Percentiles rank a stretch among this genome's conserved stretches.
These are phyloP conservation scores for Hippocampus abdominalis DNA, from an alignment of 2,113 vertebrate genomes.

Conservation along the genomic window DNA sequence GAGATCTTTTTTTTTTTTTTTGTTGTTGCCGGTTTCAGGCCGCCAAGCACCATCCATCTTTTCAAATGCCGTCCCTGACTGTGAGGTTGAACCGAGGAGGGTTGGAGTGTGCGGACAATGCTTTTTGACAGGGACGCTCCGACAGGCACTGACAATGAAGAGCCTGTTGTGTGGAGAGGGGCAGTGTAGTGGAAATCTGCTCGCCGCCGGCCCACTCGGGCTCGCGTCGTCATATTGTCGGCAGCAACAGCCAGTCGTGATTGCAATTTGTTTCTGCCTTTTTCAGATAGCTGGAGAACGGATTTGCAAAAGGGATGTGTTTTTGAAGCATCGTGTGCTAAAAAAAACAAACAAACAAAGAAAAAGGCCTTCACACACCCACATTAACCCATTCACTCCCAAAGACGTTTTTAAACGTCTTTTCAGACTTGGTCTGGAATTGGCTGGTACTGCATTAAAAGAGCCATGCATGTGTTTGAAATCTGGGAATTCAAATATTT, in stretches of 20 bases:
- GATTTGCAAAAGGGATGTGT: not conserved
- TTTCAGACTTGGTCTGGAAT: too few species aligned
- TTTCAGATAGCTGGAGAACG: not conserved
- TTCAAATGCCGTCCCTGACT: slow-evolving; percentile 38
- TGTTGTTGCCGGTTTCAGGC: slow-evolving; percentile 13
- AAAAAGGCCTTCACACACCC: too few species aligned
- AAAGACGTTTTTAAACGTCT: too few species aligned
- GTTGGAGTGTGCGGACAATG: slow-evolving; percentile 40
- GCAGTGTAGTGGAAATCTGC: slow-evolving; percentile 40
- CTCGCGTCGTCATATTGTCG: slow-evolving; percentile 26
- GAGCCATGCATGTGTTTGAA: not conserved
- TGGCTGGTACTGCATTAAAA: not conserved
- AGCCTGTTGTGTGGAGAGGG: slow-evolving; percentile 33
- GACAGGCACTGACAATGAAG: slow-evolving; percentile 54
- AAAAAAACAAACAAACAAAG: too few species aligned
- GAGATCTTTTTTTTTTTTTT: slow-evolving; percentile 2
- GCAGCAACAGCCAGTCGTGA: slow-evolving; percentile 14
- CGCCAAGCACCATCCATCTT: slow-evolving; percentile 16
- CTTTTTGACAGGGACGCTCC: slow-evolving; percentile 49
- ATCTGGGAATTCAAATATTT: too few species aligned
- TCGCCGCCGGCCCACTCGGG: slow-evolving; percentile 26
- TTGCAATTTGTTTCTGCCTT: slow-evolving; percentile 22
- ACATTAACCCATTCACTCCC: too few species aligned
- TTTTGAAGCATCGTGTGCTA: not conserved
- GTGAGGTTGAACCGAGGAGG: slow-evolving; percentile 28